A percentile compares a stretch with the other conserved stretches of the same genome.
phyloP scores from a whole-genome alignment of 2,797 vertebrate species.

The Acipenser ruthenus region DNA sequence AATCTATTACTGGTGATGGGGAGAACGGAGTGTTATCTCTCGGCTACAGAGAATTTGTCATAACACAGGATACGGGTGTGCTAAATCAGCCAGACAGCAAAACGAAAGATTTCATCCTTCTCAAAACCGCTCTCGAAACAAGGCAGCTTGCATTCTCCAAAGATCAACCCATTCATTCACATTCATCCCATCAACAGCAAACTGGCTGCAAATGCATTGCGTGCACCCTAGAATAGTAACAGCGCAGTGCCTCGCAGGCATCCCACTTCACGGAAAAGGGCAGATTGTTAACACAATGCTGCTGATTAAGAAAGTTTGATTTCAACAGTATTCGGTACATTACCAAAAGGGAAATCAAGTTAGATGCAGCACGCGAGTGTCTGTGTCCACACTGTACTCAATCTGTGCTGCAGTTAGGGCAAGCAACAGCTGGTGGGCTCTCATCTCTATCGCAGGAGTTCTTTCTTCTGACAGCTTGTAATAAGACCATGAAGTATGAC shows the following conservation, averaged over 20 bases:
- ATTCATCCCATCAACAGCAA: no score
- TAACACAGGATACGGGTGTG: not conserved
- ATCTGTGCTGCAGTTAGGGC: not conserved
- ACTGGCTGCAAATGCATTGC: no score
- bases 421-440: slow-evolving; percentile 21
- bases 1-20: slow-evolving; percentile 17
- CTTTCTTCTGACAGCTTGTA: slow-evolving; percentile 21
- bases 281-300: no score
- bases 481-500: slow-evolving; percentile 7
- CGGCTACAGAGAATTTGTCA: slow-evolving; percentile 8
- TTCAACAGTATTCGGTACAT: not conserved
- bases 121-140: not conserved
- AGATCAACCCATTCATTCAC: not conserved
- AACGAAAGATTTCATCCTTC: not conserved
- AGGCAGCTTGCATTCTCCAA: not conserved
- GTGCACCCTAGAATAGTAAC: no score
- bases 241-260: no score
- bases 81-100: slow-evolving; percentile 8
- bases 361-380: no score
- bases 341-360: not conserved
- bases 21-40: slow-evolving; percentile 9
- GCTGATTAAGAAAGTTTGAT: not conserved
- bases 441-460: slow-evolving; percentile 19
- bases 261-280: no score
- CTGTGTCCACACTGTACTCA: no score